Evolutionary conservation across 2,888 invertebrate species (phyloP).

Genomic region (Psylliodes chrysocephalus): DNA sequence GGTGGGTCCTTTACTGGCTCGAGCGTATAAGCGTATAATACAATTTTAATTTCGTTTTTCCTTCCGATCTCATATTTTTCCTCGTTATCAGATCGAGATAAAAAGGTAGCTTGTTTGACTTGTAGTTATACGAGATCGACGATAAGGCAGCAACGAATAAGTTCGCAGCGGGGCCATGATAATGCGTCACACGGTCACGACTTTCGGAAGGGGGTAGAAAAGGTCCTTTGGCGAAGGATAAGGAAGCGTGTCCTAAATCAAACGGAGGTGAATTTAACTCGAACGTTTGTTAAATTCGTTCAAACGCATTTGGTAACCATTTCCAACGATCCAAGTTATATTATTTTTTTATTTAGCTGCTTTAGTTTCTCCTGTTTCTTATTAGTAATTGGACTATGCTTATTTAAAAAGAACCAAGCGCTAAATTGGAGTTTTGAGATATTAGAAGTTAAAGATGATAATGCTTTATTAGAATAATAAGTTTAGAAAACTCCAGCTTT

Average conservation of each 20-base stretch:
- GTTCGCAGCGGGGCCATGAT: slow-evolving; percentile 52
- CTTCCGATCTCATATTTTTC: slow-evolving; percentile 54
- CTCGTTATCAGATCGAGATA: slow-evolving; percentile 51
- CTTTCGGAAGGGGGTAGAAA: slow-evolving; percentile 5
- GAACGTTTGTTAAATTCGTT: too few species aligned
- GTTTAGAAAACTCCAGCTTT: too few species aligned
- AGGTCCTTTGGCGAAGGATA: neutral
- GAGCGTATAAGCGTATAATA: slow-evolving; percentile 47
- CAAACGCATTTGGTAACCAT: too few species aligned
- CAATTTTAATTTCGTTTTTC: slow-evolving; percentile 56
- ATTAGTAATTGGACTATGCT: too few species aligned
- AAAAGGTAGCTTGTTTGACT: slow-evolving; percentile 54
- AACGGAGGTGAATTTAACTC: neutral
- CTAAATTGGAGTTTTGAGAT: too few species aligned
- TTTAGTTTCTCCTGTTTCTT: too few species aligned
- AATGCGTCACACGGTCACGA: slow-evolving; percentile 59
- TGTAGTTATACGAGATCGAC: slow-evolving; percentile 55
- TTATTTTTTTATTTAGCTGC: too few species aligned
- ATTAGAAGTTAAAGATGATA: too few species aligned
- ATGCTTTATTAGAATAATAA: too few species aligned
- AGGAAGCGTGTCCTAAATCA: neutral
- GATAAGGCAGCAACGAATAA: slow-evolving; percentile 43
- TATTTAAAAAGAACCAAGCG: too few species aligned
- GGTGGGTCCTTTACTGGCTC: slow-evolving; percentile 26
- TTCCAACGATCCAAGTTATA: too few species aligned